Conservation (phyloP, 1,140 invertebrate genomes). For the Nasonia giraulti region DNA sequence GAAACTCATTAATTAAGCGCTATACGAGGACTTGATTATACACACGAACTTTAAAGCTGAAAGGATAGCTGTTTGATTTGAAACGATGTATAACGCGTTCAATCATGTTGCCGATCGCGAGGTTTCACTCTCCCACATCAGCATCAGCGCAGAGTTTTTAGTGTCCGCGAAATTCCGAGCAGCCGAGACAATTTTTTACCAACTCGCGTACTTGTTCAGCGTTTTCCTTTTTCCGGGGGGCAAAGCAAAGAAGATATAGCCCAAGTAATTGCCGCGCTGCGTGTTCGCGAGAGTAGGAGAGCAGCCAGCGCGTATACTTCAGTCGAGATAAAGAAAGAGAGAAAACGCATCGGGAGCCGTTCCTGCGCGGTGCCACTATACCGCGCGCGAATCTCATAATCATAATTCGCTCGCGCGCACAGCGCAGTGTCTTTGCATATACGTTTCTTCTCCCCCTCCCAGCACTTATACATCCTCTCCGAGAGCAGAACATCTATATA, state of each 20-base stretch:
- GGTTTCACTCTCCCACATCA: no score
- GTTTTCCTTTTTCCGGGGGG: slow-evolving; percentile 17
- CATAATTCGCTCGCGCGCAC: slow-evolving; percentile 33
- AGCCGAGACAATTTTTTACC: no score
- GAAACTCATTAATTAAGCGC: slow-evolving; percentile 31
- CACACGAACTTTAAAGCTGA: background rate
- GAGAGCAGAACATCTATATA: background rate
- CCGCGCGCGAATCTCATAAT: slow-evolving; percentile 31
- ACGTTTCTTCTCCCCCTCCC: background rate
- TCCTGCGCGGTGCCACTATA: background rate
- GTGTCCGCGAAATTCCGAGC: no score
- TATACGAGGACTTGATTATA: background rate
- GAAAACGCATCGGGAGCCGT: slow-evolving; percentile 28
- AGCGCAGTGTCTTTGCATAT: slow-evolving; percentile 17
- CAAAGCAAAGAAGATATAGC: background rate
- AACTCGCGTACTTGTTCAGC: background rate
- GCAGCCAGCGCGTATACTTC: slow-evolving; percentile 6
- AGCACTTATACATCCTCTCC: background rate
- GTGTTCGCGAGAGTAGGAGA: slow-evolving; percentile 32
- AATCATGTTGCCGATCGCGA: no score
- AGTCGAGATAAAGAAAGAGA: slow-evolving; percentile 27
- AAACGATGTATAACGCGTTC: background rate
- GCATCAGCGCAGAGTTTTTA: no score
- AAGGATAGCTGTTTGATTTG: background rate
- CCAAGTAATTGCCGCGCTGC: slow-evolving; percentile 14